A percentile compares a stretch with the other conserved stretches of the same genome.
Evolutionary conservation across 2,797 vertebrate species (phyloP).

Genomic region (Melanotaenia maccullochi): DNA sequence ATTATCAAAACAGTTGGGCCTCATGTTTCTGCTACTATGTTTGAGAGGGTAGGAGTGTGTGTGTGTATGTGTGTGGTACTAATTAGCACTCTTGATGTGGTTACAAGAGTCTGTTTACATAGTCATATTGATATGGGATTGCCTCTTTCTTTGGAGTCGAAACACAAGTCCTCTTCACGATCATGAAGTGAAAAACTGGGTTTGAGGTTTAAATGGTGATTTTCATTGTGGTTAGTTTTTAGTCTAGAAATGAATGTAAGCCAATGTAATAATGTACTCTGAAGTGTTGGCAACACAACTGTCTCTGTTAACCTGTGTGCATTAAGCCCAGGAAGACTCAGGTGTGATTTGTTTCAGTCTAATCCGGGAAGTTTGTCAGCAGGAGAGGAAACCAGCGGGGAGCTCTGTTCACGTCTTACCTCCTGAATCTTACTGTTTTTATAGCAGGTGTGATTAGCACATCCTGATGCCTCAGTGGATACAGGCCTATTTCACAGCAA

Average conservation of each 20-base stretch:
- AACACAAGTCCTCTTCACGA: background rate
- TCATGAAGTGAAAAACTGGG: background rate
- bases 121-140: background rate
- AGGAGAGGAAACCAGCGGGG: constrained; percentile 66
- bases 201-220: background rate
- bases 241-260: background rate
- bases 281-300: background rate
- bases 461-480: constrained; percentile 36
- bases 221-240: no score
- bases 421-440: constrained; percentile 51
- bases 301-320: constrained; percentile 22
- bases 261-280: background rate
- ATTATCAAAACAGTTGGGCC: constrained; percentile 45
- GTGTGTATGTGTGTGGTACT: background rate
- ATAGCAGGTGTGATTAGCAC: constrained; percentile 44
- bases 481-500: constrained; percentile 10
- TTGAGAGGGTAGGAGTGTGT: constrained; percentile 6
- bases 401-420: constrained; percentile 39
- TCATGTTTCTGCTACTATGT: constrained; percentile 8
- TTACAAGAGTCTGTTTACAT: background rate
- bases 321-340: constrained; percentile 41
- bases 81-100: constrained; percentile 8
- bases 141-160: background rate
- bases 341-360: constrained; percentile 57
- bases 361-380: constrained; percentile 75